Evolutionary conservation across 2,797 vertebrate species (phyloP), one percentile per base, ranked within the genome.

Genomic region (Phylloscopus collybita): DNA sequence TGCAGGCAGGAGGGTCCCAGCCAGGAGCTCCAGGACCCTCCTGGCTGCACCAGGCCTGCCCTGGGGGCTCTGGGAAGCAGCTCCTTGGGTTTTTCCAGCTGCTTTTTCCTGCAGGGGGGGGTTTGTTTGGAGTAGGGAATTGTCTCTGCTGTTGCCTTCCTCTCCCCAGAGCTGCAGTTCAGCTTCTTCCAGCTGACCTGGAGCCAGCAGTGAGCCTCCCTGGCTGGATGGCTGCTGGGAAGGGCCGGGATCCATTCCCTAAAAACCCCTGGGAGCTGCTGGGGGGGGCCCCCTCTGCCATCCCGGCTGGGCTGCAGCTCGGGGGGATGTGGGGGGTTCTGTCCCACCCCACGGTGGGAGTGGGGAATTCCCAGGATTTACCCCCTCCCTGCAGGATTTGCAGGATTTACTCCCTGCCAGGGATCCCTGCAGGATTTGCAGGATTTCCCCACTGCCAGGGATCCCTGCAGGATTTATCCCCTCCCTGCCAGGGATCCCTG

Each of bases 291-390:
- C n/a, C 5, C 44, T 57, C 10, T 64, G 34, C 20, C 29, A 3
- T 5, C 34, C 36, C 3, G 2, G 51, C 65, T 15, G 6, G 53
- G 51, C 64, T 62, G 54, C 53, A 47, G 34, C 75, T 38, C 62
- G 4, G 0, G 44, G 47, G 27, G 6, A 9, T 25, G n/a, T 1
- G 6, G 49, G 34, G 5, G n/a, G 3, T 5, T 22, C 0, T 57
- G 11, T 34, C 25, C 6, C 10, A 11, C 10, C n/a, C 61, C 2
- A 0, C 1, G 2, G 8, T 18, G 7, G 9, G 22, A 20, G 1
- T 14, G 18, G 5, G 6, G 25, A 11, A 8, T 34, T 34, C 34
- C 34, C 34, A 34, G 34, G 34, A 34, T 34, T 34, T 34, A 34
- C 34, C 34, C 34, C 34, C 34, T 34, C n/a, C n/a, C n/a, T n/a